Percentiles rank a stretch among this genome's conserved stretches.
These are phyloP conservation scores for Acanthisitta chloris DNA, from an alignment of 2,113 vertebrate genomes.

Conservation along the genomic window DNA sequence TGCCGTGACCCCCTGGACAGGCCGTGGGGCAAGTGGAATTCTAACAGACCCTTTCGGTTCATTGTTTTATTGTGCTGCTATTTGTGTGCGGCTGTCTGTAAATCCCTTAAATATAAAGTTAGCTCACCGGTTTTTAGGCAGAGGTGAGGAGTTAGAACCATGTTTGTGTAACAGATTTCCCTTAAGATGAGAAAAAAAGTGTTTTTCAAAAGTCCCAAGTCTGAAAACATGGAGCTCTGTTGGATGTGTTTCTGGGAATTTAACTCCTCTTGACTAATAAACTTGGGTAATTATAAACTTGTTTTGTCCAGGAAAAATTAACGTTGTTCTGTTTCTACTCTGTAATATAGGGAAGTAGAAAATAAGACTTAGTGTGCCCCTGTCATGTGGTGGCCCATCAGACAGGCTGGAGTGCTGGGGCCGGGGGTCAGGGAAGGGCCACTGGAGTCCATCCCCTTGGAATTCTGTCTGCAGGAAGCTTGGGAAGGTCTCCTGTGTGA, in stretches of 20 bases:
- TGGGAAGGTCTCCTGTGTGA: not conserved
- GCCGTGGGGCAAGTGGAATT: not conserved
- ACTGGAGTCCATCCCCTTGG: not conserved
- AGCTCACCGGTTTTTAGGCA: not conserved
- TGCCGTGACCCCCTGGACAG: not conserved
- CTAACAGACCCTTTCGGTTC: not conserved
- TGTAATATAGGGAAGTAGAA: not conserved
- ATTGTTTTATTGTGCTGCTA: not conserved
- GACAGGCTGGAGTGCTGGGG: not conserved
- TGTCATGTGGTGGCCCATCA: not conserved
- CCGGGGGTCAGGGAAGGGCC: not conserved
- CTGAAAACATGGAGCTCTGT: not conserved
- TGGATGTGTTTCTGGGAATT: not conserved
- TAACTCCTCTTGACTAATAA: not conserved
- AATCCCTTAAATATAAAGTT: not conserved
- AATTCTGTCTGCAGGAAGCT: accelerated
- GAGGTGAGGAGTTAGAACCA: not conserved
- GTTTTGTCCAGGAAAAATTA: not conserved
- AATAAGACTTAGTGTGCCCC: not conserved
- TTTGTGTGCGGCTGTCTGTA: not conserved
- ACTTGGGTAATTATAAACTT: not conserved
- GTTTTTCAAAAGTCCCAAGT: not conserved
- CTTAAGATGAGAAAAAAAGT: not conserved
- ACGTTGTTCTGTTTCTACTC: not conserved
- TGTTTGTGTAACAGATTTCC: not conserved